Base-by-base conservation (phyloP, 2,113 vertebrate species). In the Psilopsiagon aymara region DNA sequence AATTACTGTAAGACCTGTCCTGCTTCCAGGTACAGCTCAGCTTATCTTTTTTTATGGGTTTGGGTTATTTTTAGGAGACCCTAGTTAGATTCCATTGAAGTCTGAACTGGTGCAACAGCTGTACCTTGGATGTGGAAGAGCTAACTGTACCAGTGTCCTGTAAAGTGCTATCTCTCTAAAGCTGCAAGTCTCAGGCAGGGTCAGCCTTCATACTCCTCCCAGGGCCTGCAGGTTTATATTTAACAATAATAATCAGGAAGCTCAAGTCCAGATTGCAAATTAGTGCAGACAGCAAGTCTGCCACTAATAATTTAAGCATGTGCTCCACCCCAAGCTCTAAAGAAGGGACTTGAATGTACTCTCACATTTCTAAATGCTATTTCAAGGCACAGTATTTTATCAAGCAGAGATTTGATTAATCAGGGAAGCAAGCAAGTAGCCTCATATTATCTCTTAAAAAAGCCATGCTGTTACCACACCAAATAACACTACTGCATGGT, bases 381-480 rank as follows among this genome's bases (percentile, higher is more conserved):
- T 53, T 86, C 83, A 86, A 92, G 82, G 77, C 51, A 35, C 35
- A 8, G 8, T 19, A 10, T 67, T 78, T 71, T 63, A n/a, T 23
- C 21, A 23, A 39, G 85, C 75, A 57, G 44, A 43, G 20, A 33
- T 24, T 2, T 43, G 35, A 76, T 71, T 63, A 7, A 31, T 68
- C 84, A 59, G 82, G 89, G 89, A 94, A 63, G 57, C 31, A 69
- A 66, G 60, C 27, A 46, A 28, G 33, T 35, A 88, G n/a, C 76
- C 76, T 79, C 11, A 0, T 31, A 2, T 20, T 52, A 14, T 62
- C 59, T 83, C 47, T 44, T 60, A 3, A 39, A 62, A 51, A 76
- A 90, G 74, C 92, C 92, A 64, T 35, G 64, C 74, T 92, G 44
- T 39, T 80, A 49, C 15, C 52, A 64, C 73, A n/a, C 60, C 74